A percentile compares a stretch with the other conserved stretches of the same genome.
These are phyloP conservation scores for Amblyjoppa proteus DNA, from an alignment of 2,888 invertebrate species.

Conservation along the genomic window DNA sequence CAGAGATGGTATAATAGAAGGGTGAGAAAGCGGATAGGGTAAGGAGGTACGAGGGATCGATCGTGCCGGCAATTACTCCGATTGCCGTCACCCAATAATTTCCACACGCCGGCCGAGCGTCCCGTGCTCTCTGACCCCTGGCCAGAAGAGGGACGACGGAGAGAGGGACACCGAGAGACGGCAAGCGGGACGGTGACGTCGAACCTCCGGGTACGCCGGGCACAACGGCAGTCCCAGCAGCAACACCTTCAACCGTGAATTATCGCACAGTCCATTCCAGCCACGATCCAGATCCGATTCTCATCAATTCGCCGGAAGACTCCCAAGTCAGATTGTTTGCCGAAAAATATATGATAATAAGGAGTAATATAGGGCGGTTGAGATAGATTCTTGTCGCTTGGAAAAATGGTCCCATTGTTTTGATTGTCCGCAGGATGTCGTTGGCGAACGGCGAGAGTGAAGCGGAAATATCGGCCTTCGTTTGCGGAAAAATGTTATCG, in stretches of 20 bases:
- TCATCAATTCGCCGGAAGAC: conserved; percentile 42
- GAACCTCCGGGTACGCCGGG: conserved; percentile 46
- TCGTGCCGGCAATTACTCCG: conserved; percentile 70
- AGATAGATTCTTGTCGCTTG: neutral
- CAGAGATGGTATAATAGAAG: conserved; percentile 47
- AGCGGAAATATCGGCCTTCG: neutral
- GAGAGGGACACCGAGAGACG: conserved; percentile 13
- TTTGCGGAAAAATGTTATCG: too few species aligned
- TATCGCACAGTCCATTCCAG: conserved; percentile 46
- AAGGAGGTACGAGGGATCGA: conserved; percentile 70
- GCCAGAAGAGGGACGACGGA: conserved; percentile 27
- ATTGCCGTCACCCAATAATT: conserved; percentile 72
- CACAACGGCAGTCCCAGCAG: conserved; percentile 46
- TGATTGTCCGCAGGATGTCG: conserved; percentile 56
- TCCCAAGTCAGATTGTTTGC: neutral
- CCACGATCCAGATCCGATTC: conserved; percentile 54
- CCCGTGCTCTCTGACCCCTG: conserved; percentile 63
- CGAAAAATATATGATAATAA: neutral
- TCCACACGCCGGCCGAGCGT: conserved; percentile 64
- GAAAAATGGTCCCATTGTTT: conserved; percentile 35
- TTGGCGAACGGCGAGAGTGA: conserved; percentile 26
- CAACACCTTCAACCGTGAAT: conserved; percentile 61
- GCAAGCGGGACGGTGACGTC: conserved; percentile 41
- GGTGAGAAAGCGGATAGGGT: conserved; percentile 65
- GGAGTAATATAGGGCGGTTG: too few species aligned